Evolutionary conservation across 2,888 invertebrate species (phyloP), one percentile per base, ranked within the genome.

Genomic region (Cataglyphis cursor): DNA sequence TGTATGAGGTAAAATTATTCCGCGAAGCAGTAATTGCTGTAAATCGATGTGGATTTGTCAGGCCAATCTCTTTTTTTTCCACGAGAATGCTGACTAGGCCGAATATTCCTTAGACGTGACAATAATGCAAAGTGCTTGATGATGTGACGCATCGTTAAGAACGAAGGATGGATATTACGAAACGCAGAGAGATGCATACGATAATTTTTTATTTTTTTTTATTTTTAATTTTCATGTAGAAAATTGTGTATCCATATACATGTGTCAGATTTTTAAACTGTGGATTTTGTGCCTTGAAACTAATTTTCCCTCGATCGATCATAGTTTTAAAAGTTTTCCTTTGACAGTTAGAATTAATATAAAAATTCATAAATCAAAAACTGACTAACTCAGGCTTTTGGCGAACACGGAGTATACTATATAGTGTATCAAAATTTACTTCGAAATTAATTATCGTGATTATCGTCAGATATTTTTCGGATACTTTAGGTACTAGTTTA

Each of bases 61-160:
- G 15, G 54, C 28, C 31, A n/a, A 57, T 64, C 28, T 64, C 28
- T 64, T 81, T 80, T 82, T 85, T 88, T 87, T 81, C 70, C 28
- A 51, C 2, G 15, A 62, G 66, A 88, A 85, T 75, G 85, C 78
- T 78, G 61, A 81, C 81, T 66, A n/a, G 66, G 65, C 68, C 72
- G 70, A 81, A 66, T 38, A 75, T 85, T 81, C 57, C 59, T 75
- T 78, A 59, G 38, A 81, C 65, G 68, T 81, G 76, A 88, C 59
- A 73, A 59, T 86, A 82, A 59, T 86, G 75, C 88, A 64, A 82
- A 84, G 51, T 80, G 18, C 51, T 54, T 81, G 75, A 10, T 74
- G 59, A 66, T 48, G 12, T 9, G 57, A 59, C 31, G 54, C 59
- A 21, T 74, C 41, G 51, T 81, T 74, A 74, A 54, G 54, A 64